phyloP scores from a whole-genome alignment of 2,888 invertebrate genomes.

The Diachrysia chrysitis region DNA sequence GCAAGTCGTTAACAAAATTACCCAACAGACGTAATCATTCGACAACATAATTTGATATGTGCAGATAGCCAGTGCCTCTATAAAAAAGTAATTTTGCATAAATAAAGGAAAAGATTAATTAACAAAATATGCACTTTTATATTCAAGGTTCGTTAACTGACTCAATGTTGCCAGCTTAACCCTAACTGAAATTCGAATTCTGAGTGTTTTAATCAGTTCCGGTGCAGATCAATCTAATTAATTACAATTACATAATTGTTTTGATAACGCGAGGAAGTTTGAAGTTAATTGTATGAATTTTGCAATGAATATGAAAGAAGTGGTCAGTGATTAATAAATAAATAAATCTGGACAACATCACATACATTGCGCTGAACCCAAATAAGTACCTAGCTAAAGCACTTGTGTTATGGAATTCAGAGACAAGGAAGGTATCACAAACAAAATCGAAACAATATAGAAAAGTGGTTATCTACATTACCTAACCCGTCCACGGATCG shows the following conservation, averaged over 20 bases:
- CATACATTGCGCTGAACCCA: no score
- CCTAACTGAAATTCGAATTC: slow-evolving; percentile 31
- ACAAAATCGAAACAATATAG: no score
- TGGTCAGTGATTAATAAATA: no score
- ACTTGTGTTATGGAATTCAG: no score
- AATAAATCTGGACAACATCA: no score
- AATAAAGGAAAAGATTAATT: slow-evolving; percentile 55
- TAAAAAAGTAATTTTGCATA: slow-evolving; percentile 44
- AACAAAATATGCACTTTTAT: slow-evolving; percentile 42
- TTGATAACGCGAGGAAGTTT: background rate
- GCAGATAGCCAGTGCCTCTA: slow-evolving; percentile 33
- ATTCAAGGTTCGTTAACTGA: slow-evolving; percentile 50
- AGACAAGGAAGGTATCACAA: no score
- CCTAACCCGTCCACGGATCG: no score
- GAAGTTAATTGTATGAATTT: background rate
- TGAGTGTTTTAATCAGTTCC: slow-evolving; percentile 32
- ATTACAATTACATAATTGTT: slow-evolving; percentile 1
- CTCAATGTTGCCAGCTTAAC: slow-evolving; percentile 43
- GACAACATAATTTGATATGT: slow-evolving; percentile 30
- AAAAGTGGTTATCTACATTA: no score
- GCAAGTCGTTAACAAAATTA: background rate
- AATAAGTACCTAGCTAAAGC: no score
- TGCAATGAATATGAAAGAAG: background rate
- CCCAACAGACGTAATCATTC: background rate
- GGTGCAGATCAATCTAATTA: background rate